Conservation (phyloP, 2,888 invertebrate genomes). For the Cephus runcator region DNA sequence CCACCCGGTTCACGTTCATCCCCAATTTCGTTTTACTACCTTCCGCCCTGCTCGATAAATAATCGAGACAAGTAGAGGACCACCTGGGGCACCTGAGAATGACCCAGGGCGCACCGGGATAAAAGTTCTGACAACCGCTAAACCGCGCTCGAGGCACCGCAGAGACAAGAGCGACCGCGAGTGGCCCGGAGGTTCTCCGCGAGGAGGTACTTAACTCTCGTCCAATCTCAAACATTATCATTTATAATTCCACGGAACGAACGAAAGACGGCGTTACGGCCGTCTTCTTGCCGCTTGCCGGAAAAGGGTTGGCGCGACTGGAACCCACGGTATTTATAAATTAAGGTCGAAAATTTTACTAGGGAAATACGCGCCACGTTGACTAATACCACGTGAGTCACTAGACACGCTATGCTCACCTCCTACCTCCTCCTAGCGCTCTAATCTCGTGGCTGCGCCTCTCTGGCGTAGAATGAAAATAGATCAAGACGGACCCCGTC, state of each 20-base stretch:
- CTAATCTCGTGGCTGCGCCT: background rate
- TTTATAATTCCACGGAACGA: background rate
- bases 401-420: background rate
- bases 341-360: background rate
- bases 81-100: background rate
- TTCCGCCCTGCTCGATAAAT: background rate
- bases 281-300: background rate
- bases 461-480: background rate
- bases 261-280: background rate
- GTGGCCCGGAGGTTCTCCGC: background rate
- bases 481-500: background rate
- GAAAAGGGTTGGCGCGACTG: background rate
- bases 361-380: background rate
- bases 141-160: background rate
- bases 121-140: background rate
- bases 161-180: background rate
- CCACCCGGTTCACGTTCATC: background rate
- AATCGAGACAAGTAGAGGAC: background rate
- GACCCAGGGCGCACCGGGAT: background rate
- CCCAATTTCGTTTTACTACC: background rate
- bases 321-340: background rate
- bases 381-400: background rate
- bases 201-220: background rate
- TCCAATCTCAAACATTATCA: background rate
- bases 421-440: background rate